Conservation (phyloP, 2,888 invertebrate species). For the Micropterix aruncella region DNA sequence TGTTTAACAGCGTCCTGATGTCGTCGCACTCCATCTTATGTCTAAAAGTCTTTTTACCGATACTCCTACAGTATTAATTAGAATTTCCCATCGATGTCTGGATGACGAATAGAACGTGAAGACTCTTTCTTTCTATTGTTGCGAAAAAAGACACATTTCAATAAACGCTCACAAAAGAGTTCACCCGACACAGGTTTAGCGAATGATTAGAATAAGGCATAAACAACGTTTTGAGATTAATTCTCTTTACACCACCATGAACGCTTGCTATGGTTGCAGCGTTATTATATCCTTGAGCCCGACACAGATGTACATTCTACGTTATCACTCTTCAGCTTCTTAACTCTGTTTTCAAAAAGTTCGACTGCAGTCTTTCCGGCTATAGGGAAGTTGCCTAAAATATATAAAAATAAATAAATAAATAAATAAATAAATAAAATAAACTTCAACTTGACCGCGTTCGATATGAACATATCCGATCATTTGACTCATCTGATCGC, state of each 20-base stretch:
- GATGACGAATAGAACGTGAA: slow-evolving; percentile 9
- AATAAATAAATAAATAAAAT: too few species aligned
- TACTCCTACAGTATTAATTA: too few species aligned
- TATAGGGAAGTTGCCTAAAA: slow-evolving; percentile 5
- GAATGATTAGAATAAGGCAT: slow-evolving; percentile 11
- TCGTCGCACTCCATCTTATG: slow-evolving; percentile 9
- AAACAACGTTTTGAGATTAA: slow-evolving; percentile 9
- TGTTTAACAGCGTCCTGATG: slow-evolving; percentile 10
- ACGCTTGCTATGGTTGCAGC: slow-evolving; percentile 11
- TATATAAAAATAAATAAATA: too few species aligned
- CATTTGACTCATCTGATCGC: slow-evolving; percentile 7
- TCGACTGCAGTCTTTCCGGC: slow-evolving; percentile 2
- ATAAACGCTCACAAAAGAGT: slow-evolving; percentile 7
- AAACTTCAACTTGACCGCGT: slow-evolving; percentile 8
- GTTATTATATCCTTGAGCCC: slow-evolving; percentile 12
- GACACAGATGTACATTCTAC: slow-evolving; percentile 9
- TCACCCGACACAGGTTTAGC: slow-evolving; percentile 8
- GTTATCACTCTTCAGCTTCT: slow-evolving; percentile 4
- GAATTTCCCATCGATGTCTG: slow-evolving; percentile 9
- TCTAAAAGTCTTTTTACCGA: slow-evolving; percentile 9
- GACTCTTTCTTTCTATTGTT: slow-evolving; percentile 9
- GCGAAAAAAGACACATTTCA: slow-evolving; percentile 8
- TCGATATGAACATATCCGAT: slow-evolving; percentile 7
- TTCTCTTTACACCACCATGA: slow-evolving; percentile 11
- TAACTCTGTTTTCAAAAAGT: slow-evolving; percentile 2